phyloP scores from a whole-genome alignment of 2,888 invertebrate genomes.

The Branchinecta sandiegonensis region DNA sequence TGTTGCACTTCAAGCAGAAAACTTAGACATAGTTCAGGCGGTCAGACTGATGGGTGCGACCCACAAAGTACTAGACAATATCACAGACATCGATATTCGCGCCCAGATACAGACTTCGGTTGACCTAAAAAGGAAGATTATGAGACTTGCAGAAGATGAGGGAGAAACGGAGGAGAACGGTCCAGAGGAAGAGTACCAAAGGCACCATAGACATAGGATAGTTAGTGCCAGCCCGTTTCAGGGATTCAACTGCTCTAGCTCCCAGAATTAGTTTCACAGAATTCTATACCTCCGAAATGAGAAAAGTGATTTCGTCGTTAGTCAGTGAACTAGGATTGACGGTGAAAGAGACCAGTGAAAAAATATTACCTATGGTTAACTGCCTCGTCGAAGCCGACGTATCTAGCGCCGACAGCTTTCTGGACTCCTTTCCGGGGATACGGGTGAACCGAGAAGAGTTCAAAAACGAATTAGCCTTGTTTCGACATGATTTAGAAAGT shows the following conservation, averaged over 20 bases:
- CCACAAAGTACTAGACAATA: not conserved
- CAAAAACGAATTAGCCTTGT: too few relatives aligned
- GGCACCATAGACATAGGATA: not conserved
- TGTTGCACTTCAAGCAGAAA: not conserved
- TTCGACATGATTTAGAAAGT: too few relatives aligned
- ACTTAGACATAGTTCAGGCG: not conserved
- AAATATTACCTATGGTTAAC: not conserved
- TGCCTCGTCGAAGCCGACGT: not conserved
- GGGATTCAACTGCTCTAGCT: not conserved
- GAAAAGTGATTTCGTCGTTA: not conserved
- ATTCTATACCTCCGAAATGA: not conserved
- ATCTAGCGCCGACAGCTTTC: not conserved
- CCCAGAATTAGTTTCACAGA: not conserved
- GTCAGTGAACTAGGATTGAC: not conserved
- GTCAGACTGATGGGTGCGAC: not conserved
- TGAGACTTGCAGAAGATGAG: not conserved
- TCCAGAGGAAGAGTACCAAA: not conserved
- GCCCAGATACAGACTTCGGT: not conserved
- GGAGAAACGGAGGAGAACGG: not conserved
- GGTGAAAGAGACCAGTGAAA: not conserved
- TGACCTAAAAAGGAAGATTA: not conserved
- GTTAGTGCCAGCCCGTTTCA: not conserved
- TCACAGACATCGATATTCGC: not conserved
- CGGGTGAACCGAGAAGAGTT: too few relatives aligned
- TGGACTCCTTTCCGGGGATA: not conserved